A percentile compares a stretch with the other conserved stretches of the same genome.
phyloP scores from a whole-genome alignment of 1,140 invertebrate genomes.

The Drosophila guanche region DNA sequence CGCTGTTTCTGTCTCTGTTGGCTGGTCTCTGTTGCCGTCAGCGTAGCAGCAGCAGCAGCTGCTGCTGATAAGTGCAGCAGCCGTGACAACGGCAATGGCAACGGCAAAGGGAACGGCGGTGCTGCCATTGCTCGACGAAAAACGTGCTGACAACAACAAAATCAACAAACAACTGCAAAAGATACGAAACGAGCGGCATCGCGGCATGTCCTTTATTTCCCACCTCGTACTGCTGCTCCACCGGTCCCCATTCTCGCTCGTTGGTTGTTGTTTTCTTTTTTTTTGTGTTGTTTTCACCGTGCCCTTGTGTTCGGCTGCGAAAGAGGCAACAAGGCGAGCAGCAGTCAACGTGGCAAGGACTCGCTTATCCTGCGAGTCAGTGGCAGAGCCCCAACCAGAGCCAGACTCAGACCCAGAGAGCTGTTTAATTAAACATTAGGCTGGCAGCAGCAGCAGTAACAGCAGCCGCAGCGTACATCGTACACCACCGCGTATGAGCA shows the following conservation, averaged over 20 bases:
- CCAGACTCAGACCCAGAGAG: conserved; percentile 19
- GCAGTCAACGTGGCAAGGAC: conserved; percentile 32
- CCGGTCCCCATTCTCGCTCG: not conserved
- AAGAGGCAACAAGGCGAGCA: not conserved
- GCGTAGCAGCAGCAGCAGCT: conserved; percentile 16
- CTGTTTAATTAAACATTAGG: conserved; percentile 61
- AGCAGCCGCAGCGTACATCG: conserved; percentile 13
- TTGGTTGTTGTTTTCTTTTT: not conserved
- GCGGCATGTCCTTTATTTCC: not conserved
- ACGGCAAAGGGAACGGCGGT: not conserved
- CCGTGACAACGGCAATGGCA: conserved; percentile 32
- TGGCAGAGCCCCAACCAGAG: too few species aligned
- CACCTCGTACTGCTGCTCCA: not conserved
- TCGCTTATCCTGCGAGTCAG: conserved; percentile 44
- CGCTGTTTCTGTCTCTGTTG: conserved; percentile 8
- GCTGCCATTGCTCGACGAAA: conserved; percentile 20
- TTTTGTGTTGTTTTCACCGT: conserved; percentile 9
- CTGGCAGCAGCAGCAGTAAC: conserved; percentile 22
- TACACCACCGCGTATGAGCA: conserved; percentile 29
- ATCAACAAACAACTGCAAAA: conserved; percentile 51
- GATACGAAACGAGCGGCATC: conserved; percentile 4
- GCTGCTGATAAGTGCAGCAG: conserved; percentile 54
- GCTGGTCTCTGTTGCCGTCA: not conserved
- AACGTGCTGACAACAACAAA: conserved; percentile 64
- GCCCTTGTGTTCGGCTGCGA: not conserved